Conservation (phyloP, 2,797 vertebrate genomes). For the Scolopax bukidnonensis region DNA sequence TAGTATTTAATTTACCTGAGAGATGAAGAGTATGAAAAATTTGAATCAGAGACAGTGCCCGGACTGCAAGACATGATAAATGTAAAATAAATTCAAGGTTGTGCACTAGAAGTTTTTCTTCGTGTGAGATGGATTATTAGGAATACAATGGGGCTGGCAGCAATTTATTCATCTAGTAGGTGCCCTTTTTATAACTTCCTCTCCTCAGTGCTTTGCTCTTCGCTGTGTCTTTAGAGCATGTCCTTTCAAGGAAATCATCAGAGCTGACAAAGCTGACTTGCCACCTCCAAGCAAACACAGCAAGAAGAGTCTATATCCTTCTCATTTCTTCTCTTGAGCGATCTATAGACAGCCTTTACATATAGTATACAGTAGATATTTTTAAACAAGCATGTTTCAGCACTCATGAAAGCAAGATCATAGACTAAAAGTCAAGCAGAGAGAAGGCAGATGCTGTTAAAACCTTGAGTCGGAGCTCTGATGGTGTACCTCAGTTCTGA, state of each 20-base stretch:
- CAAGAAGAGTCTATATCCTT: not conserved
- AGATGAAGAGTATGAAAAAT: conserved; percentile 29
- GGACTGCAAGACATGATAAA: not conserved
- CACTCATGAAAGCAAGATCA: not conserved
- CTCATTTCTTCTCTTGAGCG: not conserved
- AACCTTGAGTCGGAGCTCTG: not conserved
- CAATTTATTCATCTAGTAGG: not conserved
- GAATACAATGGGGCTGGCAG: conserved; percentile 4
- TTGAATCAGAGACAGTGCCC: not conserved
- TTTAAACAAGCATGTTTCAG: not conserved
- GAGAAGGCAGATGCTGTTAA: not conserved
- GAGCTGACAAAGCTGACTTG: conserved; percentile 17
- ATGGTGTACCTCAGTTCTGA: not conserved
- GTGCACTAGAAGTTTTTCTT: not conserved
- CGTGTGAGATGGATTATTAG: conserved; percentile 19
- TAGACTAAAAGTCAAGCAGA: not conserved
- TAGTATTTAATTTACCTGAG: conserved; percentile 52
- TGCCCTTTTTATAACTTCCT: conserved; percentile 22
- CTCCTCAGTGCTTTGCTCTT: not conserved
- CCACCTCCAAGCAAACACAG: conserved; percentile 1
- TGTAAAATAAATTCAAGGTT: conserved; percentile 34
- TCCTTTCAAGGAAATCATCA: conserved; percentile 1
- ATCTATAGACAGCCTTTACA: not conserved
- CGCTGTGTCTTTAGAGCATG: not conserved
- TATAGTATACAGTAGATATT: not conserved